Percentiles rank a stretch among this genome's conserved stretches.
Conservation (phyloP, 1,140 invertebrate species). For the Halyomorpha halys region DNA sequence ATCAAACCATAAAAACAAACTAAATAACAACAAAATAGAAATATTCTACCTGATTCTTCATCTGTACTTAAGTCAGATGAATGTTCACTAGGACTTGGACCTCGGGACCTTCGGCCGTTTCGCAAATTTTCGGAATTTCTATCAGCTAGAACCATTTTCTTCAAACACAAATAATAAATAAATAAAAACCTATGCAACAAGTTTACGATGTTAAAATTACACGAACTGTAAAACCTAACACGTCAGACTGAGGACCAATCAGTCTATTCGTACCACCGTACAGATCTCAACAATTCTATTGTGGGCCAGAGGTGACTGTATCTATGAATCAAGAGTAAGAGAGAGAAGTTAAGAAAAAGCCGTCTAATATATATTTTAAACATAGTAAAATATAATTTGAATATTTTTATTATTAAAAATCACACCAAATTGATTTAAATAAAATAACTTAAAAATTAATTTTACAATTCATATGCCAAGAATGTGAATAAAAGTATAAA, state of each 20-base stretch:
- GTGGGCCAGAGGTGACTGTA: neutral
- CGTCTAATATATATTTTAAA: no score
- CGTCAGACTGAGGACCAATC: neutral
- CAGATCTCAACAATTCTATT: neutral
- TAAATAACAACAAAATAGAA: no score
- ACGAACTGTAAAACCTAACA: neutral
- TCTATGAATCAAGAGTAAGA: neutral
- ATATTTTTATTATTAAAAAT: no score
- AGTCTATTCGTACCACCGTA: neutral
- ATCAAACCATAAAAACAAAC: no score
- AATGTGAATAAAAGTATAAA: no score
- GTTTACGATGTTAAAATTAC: no score
- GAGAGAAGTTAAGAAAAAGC: no score
- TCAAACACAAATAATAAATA: neutral
- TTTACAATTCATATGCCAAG: no score
- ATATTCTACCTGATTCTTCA: constrained; percentile 43
- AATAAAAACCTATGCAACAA: no score
- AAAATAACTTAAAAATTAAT: no score
- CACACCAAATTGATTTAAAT: no score
- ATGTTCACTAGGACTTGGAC: constrained; percentile 78
- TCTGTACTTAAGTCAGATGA: constrained; percentile 65
- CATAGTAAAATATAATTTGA: no score
- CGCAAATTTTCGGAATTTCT: constrained; percentile 66
- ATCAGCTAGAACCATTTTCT: constrained; percentile 71
- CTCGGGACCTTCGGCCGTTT: constrained; percentile 74